Conservation (phyloP, 2,797 vertebrate genomes). For the Meriones psammophilus region DNA sequence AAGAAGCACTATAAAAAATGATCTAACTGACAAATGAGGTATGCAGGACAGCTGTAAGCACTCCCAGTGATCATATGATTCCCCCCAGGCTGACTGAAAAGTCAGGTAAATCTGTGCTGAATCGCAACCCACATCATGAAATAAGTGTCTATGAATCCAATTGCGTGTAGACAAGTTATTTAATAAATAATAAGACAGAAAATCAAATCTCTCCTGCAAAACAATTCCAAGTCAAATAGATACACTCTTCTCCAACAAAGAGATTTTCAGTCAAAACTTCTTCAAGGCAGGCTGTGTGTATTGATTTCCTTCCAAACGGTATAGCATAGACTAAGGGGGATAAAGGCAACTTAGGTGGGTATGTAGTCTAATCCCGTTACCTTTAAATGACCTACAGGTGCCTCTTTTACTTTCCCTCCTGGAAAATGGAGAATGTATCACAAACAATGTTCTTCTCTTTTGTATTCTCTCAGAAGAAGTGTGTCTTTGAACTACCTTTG, state of each 20-base stretch:
- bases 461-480: neutral
- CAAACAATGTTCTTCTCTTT: slow-evolving; percentile 32
- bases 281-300: neutral
- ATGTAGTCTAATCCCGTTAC: neutral
- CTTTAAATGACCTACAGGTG: neutral
- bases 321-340: neutral
- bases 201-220: neutral
- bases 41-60: neutral
- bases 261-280: neutral
- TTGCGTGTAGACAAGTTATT: neutral
- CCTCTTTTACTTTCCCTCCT: slow-evolving; percentile 30
- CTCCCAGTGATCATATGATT: no score
- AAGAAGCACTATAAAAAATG: neutral
- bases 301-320: neutral
- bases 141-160: neutral
- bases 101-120: neutral
- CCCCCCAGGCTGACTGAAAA: neutral
- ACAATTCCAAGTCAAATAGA: neutral
- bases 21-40: neutral
- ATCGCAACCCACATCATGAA: neutral
- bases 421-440: slow-evolving; percentile 21
- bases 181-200: neutral
- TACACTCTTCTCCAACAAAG: neutral
- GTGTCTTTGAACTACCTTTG: slow-evolving; percentile 46
- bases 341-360: neutral